Percentiles rank a stretch among this genome's conserved stretches.
Conservation (phyloP, 2,113 vertebrate species). For the Zosterops pallidus region DNA sequence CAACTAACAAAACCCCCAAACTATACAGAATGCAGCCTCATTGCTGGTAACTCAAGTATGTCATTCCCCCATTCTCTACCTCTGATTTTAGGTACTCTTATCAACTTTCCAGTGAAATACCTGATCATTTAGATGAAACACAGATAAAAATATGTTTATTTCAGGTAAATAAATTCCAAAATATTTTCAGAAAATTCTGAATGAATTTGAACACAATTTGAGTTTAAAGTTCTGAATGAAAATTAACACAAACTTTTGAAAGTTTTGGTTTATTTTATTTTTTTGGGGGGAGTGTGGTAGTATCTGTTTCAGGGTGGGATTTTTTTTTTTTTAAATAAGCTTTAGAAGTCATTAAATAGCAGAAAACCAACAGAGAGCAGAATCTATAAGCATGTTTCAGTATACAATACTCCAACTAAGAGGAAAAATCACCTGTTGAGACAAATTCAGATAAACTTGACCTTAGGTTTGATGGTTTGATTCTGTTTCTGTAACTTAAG, state of each 20-base stretch:
- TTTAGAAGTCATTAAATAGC: neutral
- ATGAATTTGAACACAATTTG: too few species aligned
- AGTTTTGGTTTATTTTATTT: neutral
- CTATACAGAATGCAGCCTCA: neutral
- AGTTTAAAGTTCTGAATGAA: neutral
- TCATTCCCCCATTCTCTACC: neutral
- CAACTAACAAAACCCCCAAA: neutral
- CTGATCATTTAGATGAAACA: neutral
- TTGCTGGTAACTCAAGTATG: neutral
- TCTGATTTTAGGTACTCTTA: neutral
- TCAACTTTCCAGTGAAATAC: neutral
- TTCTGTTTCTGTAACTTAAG: neutral
- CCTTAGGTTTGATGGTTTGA: neutral
- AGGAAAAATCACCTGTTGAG: neutral
- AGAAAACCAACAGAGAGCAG: neutral
- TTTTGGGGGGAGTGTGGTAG: neutral
- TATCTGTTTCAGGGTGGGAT: neutral
- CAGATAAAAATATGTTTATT: neutral
- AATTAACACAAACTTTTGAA: neutral
- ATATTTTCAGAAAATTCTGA: neutral
- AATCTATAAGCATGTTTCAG: neutral
- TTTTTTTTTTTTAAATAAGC: neutral
- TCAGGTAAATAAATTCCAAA: neutral
- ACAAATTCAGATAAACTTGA: neutral
- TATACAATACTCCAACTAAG: neutral